These are phyloP conservation scores for Siphlonurus alternatus DNA, from an alignment of 2,888 invertebrate genomes.

Conservation along the genomic window DNA sequence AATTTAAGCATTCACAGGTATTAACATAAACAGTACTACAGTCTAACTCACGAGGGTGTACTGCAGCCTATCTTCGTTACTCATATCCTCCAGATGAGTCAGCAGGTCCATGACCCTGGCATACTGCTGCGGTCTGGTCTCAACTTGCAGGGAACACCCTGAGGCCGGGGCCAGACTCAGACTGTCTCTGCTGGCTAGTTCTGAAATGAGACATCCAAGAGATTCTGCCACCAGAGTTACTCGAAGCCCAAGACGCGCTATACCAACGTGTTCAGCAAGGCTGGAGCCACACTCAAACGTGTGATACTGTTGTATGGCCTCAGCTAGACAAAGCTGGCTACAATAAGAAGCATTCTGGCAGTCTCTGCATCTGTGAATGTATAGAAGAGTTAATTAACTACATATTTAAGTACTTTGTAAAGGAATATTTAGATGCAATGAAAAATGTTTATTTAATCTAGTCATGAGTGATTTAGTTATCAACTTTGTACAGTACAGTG, in stretches of 20 bases:
- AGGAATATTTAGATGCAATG: no score
- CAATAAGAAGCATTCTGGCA: constrained; percentile 57
- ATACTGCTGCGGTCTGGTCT: not conserved
- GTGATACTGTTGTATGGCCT: constrained; percentile 41
- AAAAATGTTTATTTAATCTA: no score
- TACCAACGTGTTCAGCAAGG: constrained; percentile 47
- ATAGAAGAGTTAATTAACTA: constrained; percentile 9
- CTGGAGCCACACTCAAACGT: constrained; percentile 54
- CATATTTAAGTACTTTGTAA: no score
- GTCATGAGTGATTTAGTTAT: no score
- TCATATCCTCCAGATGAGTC: constrained; percentile 53
- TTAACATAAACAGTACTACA: not conserved
- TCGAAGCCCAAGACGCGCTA: constrained; percentile 59
- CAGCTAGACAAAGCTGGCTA: constrained; percentile 38
- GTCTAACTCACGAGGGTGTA: constrained; percentile 46
- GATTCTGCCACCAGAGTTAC: constrained; percentile 37
- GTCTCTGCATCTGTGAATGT: constrained; percentile 37
- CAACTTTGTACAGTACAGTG: no score
- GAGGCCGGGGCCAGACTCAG: not conserved
- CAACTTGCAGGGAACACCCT: not conserved
- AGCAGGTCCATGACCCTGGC: constrained; percentile 45
- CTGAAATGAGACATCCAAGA: not conserved
- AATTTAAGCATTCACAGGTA: no score
- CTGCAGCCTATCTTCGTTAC: constrained; percentile 44
- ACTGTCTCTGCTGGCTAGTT: not conserved